Evolutionary conservation across 1,140 invertebrate species (phyloP).

Genomic region (Planococcus citri): DNA sequence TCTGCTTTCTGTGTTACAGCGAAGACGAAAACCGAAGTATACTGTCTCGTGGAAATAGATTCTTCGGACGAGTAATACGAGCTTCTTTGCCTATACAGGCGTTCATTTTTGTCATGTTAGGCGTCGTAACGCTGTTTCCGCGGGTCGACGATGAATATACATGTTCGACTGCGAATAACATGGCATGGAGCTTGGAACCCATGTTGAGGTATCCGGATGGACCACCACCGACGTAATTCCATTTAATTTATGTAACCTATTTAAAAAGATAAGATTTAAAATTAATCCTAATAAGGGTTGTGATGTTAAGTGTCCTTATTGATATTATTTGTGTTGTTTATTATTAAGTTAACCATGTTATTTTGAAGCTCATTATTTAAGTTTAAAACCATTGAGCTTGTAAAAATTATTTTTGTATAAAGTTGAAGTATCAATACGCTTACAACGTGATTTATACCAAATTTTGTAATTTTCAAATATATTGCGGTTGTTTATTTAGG

Average conservation of each 20-base stretch:
- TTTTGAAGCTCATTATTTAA: neutral
- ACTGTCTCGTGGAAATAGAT: conserved; percentile 54
- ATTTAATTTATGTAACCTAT: neutral
- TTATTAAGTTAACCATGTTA: neutral
- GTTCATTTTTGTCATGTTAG: conserved; percentile 73
- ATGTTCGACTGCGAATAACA: conserved; percentile 67
- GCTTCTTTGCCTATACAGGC: conserved; percentile 84
- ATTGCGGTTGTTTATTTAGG: neutral
- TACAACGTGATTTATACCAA: neutral
- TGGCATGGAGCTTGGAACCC: conserved; percentile 65
- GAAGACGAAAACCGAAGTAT: conserved; percentile 48
- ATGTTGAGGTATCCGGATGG: conserved; percentile 77
- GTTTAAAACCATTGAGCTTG: neutral
- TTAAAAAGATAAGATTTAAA: too few relatives aligned
- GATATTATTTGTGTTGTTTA: neutral
- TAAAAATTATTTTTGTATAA: neutral
- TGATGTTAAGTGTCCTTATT: conserved; percentile 7
- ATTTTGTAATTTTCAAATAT: neutral
- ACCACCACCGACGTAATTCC: conserved; percentile 65
- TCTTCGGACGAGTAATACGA: conserved; percentile 72
- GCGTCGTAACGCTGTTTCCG: conserved; percentile 74
- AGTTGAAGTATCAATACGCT: neutral
- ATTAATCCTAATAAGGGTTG: neutral
- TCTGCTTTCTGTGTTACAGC: conserved; percentile 27
- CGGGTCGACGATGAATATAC: conserved; percentile 71